A percentile compares a stretch with the other conserved stretches of the same genome.
Evolutionary conservation across 2,888 invertebrate species (phyloP).

Genomic region (Scaptomyza flava): DNA sequence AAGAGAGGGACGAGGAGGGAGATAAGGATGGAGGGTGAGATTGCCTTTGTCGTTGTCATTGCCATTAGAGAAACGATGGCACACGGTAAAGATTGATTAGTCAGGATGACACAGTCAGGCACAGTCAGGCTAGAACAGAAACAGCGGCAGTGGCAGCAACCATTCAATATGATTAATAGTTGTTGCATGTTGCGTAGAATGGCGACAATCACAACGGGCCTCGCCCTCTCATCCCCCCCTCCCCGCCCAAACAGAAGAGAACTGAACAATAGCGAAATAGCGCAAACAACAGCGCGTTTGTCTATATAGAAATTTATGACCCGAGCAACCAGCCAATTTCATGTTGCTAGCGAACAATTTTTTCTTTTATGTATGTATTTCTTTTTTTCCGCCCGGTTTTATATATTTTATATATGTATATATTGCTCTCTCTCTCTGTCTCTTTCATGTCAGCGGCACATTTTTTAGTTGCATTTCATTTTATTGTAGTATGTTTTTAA

Average conservation of each 20-base stretch:
- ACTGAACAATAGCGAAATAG: conserved; percentile 21
- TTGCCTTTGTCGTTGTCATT: conserved; percentile 60
- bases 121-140: conserved; percentile 23
- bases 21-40: conserved; percentile 11
- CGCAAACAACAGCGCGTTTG: conserved; percentile 54
- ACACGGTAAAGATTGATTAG: conserved; percentile 70
- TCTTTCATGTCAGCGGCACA: conserved; percentile 36
- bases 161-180: conserved; percentile 77
- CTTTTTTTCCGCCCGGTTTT: conserved; percentile 18
- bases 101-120: conserved; percentile 65
- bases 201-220: conserved; percentile 50
- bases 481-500: conserved; percentile 47
- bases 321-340: conserved; percentile 71
- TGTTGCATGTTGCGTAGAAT: conserved; percentile 69
- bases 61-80: conserved; percentile 57
- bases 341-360: conserved; percentile 52
- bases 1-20: background rate
- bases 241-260: background rate
- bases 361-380: conserved; percentile 12
- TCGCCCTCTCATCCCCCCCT: background rate
- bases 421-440: conserved; percentile 4
- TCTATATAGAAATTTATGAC: conserved; percentile 69
- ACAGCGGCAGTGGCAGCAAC: conserved; percentile 3
- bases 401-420: conserved; percentile 5
- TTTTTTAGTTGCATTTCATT: conserved; percentile 56